Base-by-base conservation (phyloP, 1,140 invertebrate species). In the Musca domestica region DNA sequence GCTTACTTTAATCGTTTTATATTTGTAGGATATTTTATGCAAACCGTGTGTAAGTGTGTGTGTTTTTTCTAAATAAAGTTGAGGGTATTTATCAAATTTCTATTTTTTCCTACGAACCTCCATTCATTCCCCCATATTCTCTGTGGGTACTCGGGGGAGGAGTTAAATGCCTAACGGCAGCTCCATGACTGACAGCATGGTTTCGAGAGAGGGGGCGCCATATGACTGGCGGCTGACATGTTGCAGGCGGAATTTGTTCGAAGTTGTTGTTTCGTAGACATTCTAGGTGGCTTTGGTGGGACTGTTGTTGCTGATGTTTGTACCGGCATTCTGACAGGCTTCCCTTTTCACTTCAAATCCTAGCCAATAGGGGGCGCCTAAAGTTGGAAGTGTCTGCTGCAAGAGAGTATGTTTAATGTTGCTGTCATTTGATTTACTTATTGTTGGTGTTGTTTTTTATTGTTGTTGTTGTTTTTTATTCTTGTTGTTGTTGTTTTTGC, bases 61-160 rank as follows among this genome's bases (percentile, higher is more conserved):
- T 30, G 25, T 34, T 61, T 34, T 34, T 34, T 61, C 17, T 7
- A 58, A 58, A 58, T 30, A 58, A 58, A 14, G 6, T 34, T 19
- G 9, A 61, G 56, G 34, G 20, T 61, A 61, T 61, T 61, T 61
- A 61, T 61, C 56, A 61, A 61, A 61, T 34, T 61, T 17, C 56
- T 19, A n/a, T n/a, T 49, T 49, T 30, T 30, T 30, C n/a, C n/a
- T n/a, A n/a, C n/a, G n/a, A n/a, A n/a, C 9, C 27, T 30, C 3
- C 27, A 30, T 14, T 51, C n/a, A n/a, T n/a, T n/a, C n/a, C 34
- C 34, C 4, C 4, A 41, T n/a, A n/a, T n/a, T n/a, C n/a, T n/a
- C n/a, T n/a, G n/a, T n/a, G n/a, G n/a, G n/a, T n/a, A n/a, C n/a
- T 9, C 12, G 52, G 22, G 23, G 52, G 23, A 56, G 23, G 23